Evolutionary conservation across 1,140 invertebrate genomes (phyloP).

Genomic region (Zaprionus camerounensis): DNA sequence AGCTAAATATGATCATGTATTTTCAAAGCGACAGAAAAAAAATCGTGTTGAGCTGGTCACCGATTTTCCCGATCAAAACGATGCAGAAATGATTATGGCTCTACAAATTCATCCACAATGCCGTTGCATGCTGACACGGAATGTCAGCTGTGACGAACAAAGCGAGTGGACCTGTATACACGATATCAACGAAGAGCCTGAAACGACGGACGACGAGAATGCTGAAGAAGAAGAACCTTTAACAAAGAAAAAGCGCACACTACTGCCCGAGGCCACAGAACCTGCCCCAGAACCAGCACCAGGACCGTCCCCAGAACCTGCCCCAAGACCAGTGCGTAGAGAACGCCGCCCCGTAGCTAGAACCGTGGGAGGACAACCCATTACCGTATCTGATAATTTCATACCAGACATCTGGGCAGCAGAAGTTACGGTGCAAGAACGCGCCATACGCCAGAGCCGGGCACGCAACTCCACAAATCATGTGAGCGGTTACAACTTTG

Average conservation of each 20-base stretch:
- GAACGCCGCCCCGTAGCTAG: constrained; percentile 1
- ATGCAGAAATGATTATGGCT: constrained; percentile 95
- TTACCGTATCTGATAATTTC: constrained; percentile 49
- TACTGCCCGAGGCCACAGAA: not conserved
- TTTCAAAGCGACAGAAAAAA: constrained; percentile 88
- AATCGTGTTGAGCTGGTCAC: constrained; percentile 95
- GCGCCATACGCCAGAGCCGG: constrained; percentile 66
- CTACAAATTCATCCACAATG: constrained; percentile 95
- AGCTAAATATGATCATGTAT: constrained; percentile 92
- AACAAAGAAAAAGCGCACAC: constrained; percentile 84
- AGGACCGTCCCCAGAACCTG: not conserved
- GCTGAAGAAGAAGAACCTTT: constrained; percentile 46
- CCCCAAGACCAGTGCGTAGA: constrained; percentile 6
- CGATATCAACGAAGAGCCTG: constrained; percentile 88
- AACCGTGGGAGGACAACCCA: not conserved
- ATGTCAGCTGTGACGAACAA: constrained; percentile 93
- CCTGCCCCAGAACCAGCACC: not conserved
- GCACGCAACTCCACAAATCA: constrained; percentile 58
- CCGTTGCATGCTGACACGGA: constrained; percentile 94
- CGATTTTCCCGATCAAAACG: constrained; percentile 94
- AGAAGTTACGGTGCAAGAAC: constrained; percentile 80
- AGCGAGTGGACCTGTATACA: constrained; percentile 98
- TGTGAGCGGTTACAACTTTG: constrained; percentile 76
- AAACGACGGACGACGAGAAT: constrained; percentile 44
- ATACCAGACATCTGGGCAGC: constrained; percentile 84